A percentile compares a stretch with the other conserved stretches of the same genome.
Conservation (phyloP, 64 coral and sea anemone species). For the Dendrophyllia cribrosa region DNA sequence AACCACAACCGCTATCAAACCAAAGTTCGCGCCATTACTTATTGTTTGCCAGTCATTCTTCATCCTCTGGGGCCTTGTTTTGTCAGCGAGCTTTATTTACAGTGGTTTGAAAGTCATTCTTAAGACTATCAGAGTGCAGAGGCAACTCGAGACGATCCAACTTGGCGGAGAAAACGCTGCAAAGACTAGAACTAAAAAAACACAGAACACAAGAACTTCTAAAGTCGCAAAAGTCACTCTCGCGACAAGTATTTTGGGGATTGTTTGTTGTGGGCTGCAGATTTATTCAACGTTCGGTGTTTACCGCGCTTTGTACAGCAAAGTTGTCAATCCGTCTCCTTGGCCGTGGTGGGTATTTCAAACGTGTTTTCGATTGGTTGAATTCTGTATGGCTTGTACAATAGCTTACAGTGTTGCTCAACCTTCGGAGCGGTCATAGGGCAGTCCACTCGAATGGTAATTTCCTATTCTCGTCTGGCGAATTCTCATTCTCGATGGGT, state of each 20-base stretch:
- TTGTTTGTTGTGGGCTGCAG: constrained; percentile 45
- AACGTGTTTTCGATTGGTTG: constrained; percentile 63
- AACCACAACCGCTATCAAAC: background rate
- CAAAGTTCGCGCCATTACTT: constrained; percentile 12
- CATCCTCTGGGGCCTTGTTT: constrained; percentile 61
- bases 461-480: no score
- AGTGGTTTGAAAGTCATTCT: constrained; percentile 66
- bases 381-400: constrained; percentile 56
- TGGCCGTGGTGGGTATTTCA: constrained; percentile 73
- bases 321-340: constrained; percentile 4
- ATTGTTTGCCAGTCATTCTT: constrained; percentile 69
- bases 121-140: background rate
- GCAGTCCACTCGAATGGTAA: no score
- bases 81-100: constrained; percentile 50
- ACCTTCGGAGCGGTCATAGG: constrained; percentile 19
- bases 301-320: constrained; percentile 39
- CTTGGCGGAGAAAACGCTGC: background rate
- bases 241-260: constrained; percentile 41
- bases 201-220: background rate
- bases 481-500: no score
- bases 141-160: background rate
- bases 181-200: background rate
- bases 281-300: constrained; percentile 42
- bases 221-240: constrained; percentile 67
- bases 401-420: constrained; percentile 59